Evolutionary conservation across 2,113 vertebrate species (phyloP).

Genomic region (Pelodiscus sinensis): DNA sequence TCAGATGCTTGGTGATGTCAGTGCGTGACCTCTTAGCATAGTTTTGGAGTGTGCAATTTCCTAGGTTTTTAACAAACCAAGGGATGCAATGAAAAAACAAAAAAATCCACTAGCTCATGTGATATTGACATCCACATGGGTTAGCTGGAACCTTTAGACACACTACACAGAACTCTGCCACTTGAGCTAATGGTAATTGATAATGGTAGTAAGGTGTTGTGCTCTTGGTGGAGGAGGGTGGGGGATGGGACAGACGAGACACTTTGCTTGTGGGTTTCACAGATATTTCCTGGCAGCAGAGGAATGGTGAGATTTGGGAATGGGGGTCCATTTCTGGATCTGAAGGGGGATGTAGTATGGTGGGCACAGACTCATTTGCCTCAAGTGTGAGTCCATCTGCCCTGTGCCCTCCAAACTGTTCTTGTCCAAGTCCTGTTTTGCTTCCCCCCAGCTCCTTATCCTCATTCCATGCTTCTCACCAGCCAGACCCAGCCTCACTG

Average conservation of each 20-base stretch:
- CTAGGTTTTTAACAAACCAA: background rate
- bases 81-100: background rate
- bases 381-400: background rate
- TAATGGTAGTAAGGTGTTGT: background rate
- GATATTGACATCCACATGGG: background rate
- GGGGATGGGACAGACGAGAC: background rate
- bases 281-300: background rate
- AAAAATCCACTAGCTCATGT: constrained; percentile 20
- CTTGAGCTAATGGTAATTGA: background rate
- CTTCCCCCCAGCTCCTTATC: background rate
- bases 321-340: background rate
- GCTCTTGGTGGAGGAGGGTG: background rate
- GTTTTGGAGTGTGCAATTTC: constrained; percentile 45
- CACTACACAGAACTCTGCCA: background rate
- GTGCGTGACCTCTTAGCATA: constrained; percentile 21
- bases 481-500: background rate
- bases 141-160: background rate
- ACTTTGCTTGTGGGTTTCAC: background rate
- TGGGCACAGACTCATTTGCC: background rate
- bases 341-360: accelerated
- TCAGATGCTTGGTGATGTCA: background rate
- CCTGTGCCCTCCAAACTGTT: accelerated
- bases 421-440: background rate
- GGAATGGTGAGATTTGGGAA: background rate
- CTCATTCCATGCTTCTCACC: background rate